These are phyloP conservation scores for Erpobdella octoculata DNA, from an alignment of 2,888 invertebrate genomes.

Conservation along the genomic window DNA sequence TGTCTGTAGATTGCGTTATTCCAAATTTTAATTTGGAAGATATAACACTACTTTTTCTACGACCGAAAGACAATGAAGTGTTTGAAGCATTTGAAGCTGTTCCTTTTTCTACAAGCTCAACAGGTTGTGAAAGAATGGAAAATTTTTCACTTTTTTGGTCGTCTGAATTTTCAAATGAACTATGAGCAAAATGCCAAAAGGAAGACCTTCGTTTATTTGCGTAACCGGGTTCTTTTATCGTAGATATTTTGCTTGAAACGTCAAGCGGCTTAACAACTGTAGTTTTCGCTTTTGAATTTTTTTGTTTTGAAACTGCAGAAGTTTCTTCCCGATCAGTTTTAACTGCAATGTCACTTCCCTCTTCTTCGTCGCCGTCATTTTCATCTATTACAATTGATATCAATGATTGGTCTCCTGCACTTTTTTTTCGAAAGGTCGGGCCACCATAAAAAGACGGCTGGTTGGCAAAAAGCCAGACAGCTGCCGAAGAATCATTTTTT, in stretches of 20 bases:
- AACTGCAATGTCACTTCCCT: conserved; percentile 17
- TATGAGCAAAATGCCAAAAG: too few species aligned
- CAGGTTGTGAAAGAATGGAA: not conserved
- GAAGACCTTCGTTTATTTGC: not conserved
- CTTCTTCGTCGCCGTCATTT: conserved; percentile 33
- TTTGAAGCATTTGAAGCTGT: not conserved
- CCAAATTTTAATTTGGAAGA: not conserved
- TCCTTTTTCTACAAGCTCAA: not conserved
- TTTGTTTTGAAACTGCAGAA: not conserved
- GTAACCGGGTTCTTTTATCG: not conserved
- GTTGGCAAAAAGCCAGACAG: not conserved
- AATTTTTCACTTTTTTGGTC: not conserved
- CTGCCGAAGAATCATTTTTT: not conserved
- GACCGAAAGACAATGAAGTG: not conserved
- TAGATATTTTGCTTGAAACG: conserved; percentile 4
- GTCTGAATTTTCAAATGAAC: too few species aligned
- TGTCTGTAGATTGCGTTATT: not conserved
- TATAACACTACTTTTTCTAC: not conserved
- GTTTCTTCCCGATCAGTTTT: conserved; percentile 1
- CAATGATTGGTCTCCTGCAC: conserved; percentile 32
- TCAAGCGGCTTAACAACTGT: not conserved
- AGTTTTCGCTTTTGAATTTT: not conserved
- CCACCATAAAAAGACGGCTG: conserved; percentile 10
- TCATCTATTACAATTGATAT: conserved; percentile 33
- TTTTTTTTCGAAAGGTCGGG: conserved; percentile 25